Conservation (phyloP, 1,140 invertebrate genomes). For the Notospermus geniculatus region DNA sequence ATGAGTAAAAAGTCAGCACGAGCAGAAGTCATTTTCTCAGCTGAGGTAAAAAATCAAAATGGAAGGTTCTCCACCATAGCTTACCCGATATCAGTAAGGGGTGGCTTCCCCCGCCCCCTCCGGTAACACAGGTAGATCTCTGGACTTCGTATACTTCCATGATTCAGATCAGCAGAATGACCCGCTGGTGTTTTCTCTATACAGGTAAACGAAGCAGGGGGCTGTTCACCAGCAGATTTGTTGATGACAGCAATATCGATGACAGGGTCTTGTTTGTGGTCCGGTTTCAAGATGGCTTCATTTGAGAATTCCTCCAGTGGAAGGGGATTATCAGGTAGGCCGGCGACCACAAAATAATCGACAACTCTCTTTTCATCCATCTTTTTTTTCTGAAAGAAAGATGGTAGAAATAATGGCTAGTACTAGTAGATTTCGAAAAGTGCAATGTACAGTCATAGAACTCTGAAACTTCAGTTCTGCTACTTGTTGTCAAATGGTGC, state of each 20-base stretch:
- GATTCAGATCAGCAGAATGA: slow-evolving; percentile 84
- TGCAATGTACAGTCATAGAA: too few relatives aligned
- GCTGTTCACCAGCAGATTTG: slow-evolving; percentile 78
- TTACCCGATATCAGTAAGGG: slow-evolving; percentile 96
- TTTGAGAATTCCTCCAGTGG: slow-evolving; percentile 79
- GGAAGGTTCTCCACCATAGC: too few relatives aligned
- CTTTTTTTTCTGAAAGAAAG: background rate
- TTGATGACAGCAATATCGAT: slow-evolving; percentile 93
- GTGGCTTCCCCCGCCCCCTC: slow-evolving; percentile 89
- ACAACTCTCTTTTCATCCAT: slow-evolving; percentile 59
- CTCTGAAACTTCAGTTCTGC: too few relatives aligned
- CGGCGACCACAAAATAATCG: slow-evolving; percentile 97
- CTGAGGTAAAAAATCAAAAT: too few relatives aligned
- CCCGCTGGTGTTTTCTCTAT: slow-evolving; percentile 82
- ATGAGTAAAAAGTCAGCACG: too few relatives aligned
- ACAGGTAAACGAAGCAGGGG: slow-evolving; percentile 65
- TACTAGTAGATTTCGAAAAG: too few relatives aligned
- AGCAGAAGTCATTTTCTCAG: too few relatives aligned
- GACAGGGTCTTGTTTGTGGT: slow-evolving; percentile 76
- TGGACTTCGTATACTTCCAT: slow-evolving; percentile 89
- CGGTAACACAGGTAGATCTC: slow-evolving; percentile 91
- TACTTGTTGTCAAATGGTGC: too few relatives aligned
- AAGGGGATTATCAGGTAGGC: slow-evolving; percentile 72
- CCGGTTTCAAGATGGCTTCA: slow-evolving; percentile 73
- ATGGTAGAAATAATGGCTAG: too few relatives aligned